Percentiles rank a stretch among this genome's conserved stretches.
These are phyloP conservation scores for Bradypodion ventrale DNA, from an alignment of 2,797 vertebrate species.

Conservation along the genomic window DNA sequence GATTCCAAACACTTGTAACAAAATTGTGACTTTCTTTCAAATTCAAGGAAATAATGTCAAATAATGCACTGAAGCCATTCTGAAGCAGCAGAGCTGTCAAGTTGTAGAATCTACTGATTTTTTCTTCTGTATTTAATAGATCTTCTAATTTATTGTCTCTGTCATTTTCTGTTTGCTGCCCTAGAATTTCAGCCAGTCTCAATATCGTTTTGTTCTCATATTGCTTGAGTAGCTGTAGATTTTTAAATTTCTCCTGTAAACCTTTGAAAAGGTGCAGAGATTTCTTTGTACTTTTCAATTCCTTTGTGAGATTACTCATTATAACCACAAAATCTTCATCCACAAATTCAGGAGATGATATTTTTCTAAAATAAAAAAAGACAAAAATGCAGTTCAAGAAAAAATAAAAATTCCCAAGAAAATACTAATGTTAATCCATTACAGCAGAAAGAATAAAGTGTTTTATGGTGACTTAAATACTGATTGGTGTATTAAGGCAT, in stretches of 20 bases:
- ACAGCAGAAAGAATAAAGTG: neutral
- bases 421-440: neutral
- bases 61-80: constrained; percentile 53
- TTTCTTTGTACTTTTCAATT: constrained; percentile 63
- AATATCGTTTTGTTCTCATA: constrained; percentile 64
- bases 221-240: constrained; percentile 61
- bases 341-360: constrained; percentile 55
- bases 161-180: constrained; percentile 58
- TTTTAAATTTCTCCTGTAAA: constrained; percentile 64
- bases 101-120: constrained; percentile 66
- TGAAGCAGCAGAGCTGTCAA: constrained; percentile 60
- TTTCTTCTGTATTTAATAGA: constrained; percentile 63
- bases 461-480: neutral
- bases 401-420: constrained; percentile 23
- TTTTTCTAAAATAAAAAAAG: constrained; percentile 61
- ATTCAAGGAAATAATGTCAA: constrained; percentile 39
- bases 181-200: constrained; percentile 61
- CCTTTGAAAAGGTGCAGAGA: constrained; percentile 55
- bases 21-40: constrained; percentile 67
- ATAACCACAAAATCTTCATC: constrained; percentile 28
- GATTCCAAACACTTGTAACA: constrained; percentile 54
- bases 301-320: constrained; percentile 59
- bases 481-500: neutral
- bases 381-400: constrained; percentile 59
- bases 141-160: constrained; percentile 62